Conservation (phyloP, 2,888 invertebrate species). For the Sinodicranocentrus sp. region DNA sequence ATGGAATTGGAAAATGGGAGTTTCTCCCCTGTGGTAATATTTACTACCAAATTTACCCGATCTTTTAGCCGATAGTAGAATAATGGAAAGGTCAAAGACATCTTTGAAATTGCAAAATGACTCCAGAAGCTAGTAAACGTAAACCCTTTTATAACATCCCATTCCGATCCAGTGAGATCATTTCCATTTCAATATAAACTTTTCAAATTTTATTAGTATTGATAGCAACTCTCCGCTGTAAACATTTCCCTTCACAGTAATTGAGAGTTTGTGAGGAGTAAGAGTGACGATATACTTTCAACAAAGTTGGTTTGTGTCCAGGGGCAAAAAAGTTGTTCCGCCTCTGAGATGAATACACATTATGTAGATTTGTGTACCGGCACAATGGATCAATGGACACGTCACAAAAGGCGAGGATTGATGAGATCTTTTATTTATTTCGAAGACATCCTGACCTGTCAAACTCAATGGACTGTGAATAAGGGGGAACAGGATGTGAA, state of each 20-base stretch:
- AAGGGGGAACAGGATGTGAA: slow-evolving; percentile 74
- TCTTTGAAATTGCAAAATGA: background rate
- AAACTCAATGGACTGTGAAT: slow-evolving; percentile 75
- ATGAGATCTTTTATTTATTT: slow-evolving; percentile 75
- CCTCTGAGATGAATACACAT: slow-evolving; percentile 37
- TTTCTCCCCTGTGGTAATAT: background rate
- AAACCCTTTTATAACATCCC: background rate
- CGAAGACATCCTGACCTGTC: slow-evolving; percentile 73
- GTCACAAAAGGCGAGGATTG: slow-evolving; percentile 64
- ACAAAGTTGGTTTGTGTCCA: background rate
- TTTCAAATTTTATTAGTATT: slow-evolving; percentile 1
- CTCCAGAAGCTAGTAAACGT: background rate
- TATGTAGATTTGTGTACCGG: slow-evolving; percentile 61
- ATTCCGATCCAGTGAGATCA: background rate
- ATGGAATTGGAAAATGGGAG: background rate
- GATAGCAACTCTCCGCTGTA: background rate
- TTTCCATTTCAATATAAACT: background rate
- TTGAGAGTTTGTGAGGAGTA: slow-evolving; percentile 1
- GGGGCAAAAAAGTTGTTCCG: slow-evolving; percentile 41
- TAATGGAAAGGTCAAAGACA: slow-evolving; percentile 21
- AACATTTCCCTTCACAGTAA: background rate
- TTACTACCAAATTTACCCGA: background rate
- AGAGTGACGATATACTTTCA: background rate
- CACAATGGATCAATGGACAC: slow-evolving; percentile 61
- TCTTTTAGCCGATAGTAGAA: too few species aligned